A percentile compares a stretch with the other conserved stretches of the same genome.
Evolutionary conservation across 2,888 invertebrate genomes (phyloP).

Genomic region (Hartigia nigra): DNA sequence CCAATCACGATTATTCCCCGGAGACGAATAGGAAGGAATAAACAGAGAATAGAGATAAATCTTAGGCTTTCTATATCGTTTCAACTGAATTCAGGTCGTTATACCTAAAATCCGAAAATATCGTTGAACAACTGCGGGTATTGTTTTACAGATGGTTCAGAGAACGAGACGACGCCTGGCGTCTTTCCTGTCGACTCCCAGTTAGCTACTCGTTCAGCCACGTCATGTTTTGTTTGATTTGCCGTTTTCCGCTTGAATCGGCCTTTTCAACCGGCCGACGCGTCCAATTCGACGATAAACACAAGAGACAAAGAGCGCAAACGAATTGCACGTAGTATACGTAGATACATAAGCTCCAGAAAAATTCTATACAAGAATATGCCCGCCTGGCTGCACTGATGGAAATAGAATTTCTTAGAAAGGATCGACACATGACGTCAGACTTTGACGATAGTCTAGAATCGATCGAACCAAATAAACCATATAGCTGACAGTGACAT

Average conservation of each 20-base stretch:
- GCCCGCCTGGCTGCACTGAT: background rate
- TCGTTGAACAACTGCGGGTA: background rate
- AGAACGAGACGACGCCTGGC: background rate
- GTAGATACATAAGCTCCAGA: background rate
- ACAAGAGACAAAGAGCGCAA: background rate
- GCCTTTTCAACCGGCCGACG: constrained; percentile 18
- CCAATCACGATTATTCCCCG: background rate
- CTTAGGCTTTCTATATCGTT: background rate
- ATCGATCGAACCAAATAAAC: background rate
- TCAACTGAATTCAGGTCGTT: background rate
- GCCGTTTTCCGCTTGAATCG: constrained; percentile 33
- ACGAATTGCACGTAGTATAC: background rate
- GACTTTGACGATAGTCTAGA: background rate
- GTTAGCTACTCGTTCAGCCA: background rate
- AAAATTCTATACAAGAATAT: background rate
- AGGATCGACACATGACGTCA: background rate
- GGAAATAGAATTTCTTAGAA: background rate
- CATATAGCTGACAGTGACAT: background rate
- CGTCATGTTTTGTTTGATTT: constrained; percentile 32
- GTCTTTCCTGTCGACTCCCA: background rate
- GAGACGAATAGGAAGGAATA: background rate
- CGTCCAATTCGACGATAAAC: constrained; percentile 14
- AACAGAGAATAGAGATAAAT: background rate
- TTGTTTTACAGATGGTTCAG: background rate
- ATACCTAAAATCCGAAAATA: background rate